Conservation (phyloP, 2,888 invertebrate genomes). For the Spisula solida region DNA sequence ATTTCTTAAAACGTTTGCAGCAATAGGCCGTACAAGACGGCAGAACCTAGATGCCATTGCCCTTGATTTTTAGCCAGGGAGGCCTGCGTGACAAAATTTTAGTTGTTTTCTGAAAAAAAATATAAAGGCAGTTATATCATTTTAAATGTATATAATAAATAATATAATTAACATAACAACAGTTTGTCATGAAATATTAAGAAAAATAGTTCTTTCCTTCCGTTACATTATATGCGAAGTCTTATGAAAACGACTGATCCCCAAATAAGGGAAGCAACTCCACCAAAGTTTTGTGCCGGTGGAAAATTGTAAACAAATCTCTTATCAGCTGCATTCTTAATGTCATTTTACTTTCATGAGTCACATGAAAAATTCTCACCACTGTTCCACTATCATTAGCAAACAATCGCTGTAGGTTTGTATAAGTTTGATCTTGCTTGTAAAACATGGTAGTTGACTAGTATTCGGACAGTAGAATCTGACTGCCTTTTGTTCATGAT, state of each 20-base stretch:
- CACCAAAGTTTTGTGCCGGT: background rate
- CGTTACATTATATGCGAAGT: too few species aligned
- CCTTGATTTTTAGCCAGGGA: conserved; percentile 52
- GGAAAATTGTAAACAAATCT: background rate
- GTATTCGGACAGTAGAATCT: background rate
- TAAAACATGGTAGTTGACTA: background rate
- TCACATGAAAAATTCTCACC: too few species aligned
- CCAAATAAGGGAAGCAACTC: conserved; percentile 18
- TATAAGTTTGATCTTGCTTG: too few species aligned
- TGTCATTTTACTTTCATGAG: too few species aligned
- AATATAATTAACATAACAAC: too few species aligned
- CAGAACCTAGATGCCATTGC: conserved; percentile 78
- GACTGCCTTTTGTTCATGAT: background rate
- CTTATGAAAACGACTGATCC: background rate
- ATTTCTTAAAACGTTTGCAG: conserved; percentile 30
- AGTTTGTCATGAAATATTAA: too few species aligned
- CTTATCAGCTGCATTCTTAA: too few species aligned
- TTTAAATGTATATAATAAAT: background rate
- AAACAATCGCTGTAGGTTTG: too few species aligned
- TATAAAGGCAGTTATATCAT: background rate
- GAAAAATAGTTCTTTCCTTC: too few species aligned
- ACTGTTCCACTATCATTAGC: background rate
- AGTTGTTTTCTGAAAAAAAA: background rate
- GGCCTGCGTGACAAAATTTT: background rate
- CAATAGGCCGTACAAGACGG: conserved; percentile 71